These are phyloP conservation scores for Tetraneura akinire DNA, from an alignment of 1,140 invertebrate genomes.

Conservation along the genomic window DNA sequence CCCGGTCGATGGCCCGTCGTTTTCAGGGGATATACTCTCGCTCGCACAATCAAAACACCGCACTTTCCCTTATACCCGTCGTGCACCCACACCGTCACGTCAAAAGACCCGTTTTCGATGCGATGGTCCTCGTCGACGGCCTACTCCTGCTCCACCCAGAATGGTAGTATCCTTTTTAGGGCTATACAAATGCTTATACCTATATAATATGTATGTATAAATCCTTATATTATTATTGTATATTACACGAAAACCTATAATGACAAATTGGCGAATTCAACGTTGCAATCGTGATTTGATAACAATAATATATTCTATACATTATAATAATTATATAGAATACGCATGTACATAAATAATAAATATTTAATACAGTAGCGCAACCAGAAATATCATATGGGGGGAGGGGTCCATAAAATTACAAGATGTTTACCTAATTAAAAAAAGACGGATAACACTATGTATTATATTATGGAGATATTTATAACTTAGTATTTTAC, in stretches of 20 bases:
- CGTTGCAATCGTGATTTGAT: not conserved
- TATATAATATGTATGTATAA: not conserved
- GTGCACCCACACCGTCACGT: not conserved
- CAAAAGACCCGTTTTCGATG: conserved; percentile 21
- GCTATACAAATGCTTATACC: no score
- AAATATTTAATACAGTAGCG: no score
- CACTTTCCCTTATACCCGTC: not conserved
- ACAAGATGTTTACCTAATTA: no score
- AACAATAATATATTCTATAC: not conserved
- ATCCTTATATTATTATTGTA: no score
- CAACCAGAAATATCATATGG: no score
- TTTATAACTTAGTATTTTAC: no score
- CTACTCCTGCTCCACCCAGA: not conserved
- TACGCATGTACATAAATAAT: no score
- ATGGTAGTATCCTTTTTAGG: no score
- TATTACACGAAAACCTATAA: not conserved
- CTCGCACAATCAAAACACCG: conserved; percentile 46
- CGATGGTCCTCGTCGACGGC: not conserved
- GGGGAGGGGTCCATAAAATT: no score
- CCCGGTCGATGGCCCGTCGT: not conserved
- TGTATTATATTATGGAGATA: no score
- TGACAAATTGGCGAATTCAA: conserved; percentile 2
- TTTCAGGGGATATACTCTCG: conserved; percentile 3
- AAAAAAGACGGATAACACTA: no score
- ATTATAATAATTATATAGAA: not conserved